Conservation (phyloP, 2,113 vertebrate genomes). For the Serilophus lunatus region DNA sequence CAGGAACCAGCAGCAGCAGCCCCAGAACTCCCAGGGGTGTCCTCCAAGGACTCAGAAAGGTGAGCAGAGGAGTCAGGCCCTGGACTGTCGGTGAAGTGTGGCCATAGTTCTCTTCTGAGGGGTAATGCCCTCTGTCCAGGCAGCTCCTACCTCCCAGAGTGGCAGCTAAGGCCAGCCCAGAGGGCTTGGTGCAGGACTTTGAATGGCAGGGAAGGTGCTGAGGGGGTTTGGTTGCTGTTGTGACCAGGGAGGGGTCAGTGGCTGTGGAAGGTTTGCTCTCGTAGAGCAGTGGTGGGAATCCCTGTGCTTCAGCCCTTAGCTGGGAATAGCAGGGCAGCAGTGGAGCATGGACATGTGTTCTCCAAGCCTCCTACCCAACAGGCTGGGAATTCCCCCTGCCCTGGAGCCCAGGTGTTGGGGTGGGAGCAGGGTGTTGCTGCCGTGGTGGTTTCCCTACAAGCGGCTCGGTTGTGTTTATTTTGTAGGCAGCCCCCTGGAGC, state of each 20-base stretch:
- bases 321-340: not conserved
- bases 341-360: rapidly evolving
- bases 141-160: not conserved
- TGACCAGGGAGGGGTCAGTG: not conserved
- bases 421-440: not conserved
- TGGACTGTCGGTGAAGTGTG: not conserved
- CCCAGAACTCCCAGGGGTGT: not conserved
- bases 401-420: rapidly evolving
- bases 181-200: not conserved
- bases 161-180: not conserved
- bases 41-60: not conserved
- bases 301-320: rapidly evolving
- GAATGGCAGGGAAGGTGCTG: not conserved
- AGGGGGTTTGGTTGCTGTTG: not conserved
- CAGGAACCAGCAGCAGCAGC: not conserved
- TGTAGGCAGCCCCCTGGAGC: slow-evolving; percentile 54
- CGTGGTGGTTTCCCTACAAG: not conserved
- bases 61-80: not conserved
- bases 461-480: slow-evolving; percentile 32
- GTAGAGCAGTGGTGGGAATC: rapidly evolving
- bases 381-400: not conserved
- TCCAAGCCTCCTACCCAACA: rapidly evolving
- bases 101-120: not conserved
- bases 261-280: not conserved
- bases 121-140: not conserved